These are phyloP conservation scores for Osmoderma eremita DNA, from an alignment of 2,888 invertebrate species.

Conservation along the genomic window DNA sequence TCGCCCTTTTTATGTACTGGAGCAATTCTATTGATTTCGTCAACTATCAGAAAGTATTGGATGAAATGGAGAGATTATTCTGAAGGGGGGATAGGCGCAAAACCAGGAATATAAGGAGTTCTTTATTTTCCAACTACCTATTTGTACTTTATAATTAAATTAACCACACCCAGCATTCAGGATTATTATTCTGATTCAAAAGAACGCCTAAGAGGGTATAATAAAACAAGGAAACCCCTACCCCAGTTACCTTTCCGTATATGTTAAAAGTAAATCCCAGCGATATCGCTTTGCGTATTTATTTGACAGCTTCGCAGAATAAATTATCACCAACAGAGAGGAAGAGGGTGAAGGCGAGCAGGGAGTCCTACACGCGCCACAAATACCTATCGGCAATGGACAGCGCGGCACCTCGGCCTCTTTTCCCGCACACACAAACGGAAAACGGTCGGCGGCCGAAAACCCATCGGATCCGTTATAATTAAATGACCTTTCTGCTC, in stretches of 20 bases:
- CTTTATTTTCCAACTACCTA: no score
- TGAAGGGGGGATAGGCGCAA: no score
- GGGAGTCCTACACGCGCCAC: neutral
- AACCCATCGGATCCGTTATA: constrained; percentile 42
- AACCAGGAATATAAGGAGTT: no score
- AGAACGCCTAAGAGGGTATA: no score
- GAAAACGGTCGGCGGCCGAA: constrained; percentile 30
- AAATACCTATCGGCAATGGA: neutral
- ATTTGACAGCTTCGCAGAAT: constrained; percentile 30
- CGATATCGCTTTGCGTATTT: constrained; percentile 25
- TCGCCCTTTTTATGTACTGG: no score
- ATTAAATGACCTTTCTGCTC: constrained; percentile 45
- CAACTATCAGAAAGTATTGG: no score
- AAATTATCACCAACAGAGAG: constrained; percentile 15
- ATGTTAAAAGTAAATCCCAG: constrained; percentile 24
- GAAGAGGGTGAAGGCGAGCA: neutral
- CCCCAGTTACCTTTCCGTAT: neutral
- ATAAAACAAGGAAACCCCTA: no score
- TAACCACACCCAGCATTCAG: no score
- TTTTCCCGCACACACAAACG: constrained; percentile 12
- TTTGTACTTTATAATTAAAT: no score
- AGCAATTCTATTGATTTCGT: no score
- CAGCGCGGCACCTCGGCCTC: neutral
- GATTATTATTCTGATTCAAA: no score
- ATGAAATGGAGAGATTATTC: no score